Conservation (phyloP, 2,797 vertebrate genomes). For the Austrolebias charrua region DNA sequence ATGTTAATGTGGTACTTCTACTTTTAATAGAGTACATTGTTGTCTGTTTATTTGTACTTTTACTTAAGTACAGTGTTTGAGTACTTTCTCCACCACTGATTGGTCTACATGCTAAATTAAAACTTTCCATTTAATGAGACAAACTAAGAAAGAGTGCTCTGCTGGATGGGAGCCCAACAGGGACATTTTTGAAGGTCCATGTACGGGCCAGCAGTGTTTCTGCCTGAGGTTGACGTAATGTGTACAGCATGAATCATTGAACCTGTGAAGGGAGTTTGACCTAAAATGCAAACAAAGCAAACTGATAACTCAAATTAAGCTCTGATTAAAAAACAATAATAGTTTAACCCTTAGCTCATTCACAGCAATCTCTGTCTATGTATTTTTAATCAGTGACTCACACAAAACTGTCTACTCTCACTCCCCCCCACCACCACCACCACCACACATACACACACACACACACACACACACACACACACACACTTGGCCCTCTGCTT, state of each 20-base stretch:
- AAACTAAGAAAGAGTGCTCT: slow-evolving; percentile 47
- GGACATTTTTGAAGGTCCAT: slow-evolving; percentile 46
- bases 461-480: background rate
- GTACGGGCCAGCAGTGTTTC: slow-evolving; percentile 7
- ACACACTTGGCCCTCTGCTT: background rate
- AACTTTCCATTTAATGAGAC: slow-evolving; percentile 61
- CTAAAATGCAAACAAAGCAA: background rate
- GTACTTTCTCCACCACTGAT: no score
- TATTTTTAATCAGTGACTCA: slow-evolving; percentile 26
- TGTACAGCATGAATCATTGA: background rate
- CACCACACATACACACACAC: background rate
- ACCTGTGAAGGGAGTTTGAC: no score
- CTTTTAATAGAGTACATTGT: no score
- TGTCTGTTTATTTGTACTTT: no score
- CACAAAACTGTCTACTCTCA: background rate
- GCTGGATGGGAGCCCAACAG: slow-evolving; percentile 47
- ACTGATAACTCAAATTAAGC: background rate
- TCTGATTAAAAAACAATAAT: background rate
- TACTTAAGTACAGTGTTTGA: no score
- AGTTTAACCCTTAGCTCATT: background rate
- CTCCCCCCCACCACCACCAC: no score
- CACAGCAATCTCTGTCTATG: slow-evolving; percentile 15
- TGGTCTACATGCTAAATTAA: slow-evolving; percentile 57
- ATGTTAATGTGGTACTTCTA: no score
- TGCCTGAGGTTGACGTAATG: slow-evolving; percentile 7